Evolutionary conservation across 2,797 vertebrate genomes (phyloP), one percentile per base, ranked within the genome.

Genomic region (Denticeps clupeoides): DNA sequence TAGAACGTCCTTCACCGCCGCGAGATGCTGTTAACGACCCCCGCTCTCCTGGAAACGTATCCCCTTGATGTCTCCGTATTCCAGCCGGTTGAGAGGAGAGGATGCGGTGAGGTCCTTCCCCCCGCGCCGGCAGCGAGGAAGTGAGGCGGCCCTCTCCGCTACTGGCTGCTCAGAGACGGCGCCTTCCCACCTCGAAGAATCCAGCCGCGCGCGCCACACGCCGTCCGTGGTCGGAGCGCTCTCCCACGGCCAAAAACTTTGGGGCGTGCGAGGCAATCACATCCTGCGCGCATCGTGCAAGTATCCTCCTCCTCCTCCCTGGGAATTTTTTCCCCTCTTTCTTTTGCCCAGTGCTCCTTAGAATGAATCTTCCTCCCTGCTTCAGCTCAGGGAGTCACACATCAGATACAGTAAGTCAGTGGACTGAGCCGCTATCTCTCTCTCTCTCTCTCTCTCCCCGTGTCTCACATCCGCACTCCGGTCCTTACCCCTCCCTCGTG

Each of bases 361-460:
- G n/a, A n/a, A n/a, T n/a, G n/a, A n/a, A n/a, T n/a, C 3, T 7
- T 11, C 64, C 67, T 56, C 22, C 49, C 18, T 28, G 16, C 41
- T 12, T 56, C 53, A 15, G 67, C 71, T 60, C 40, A 46, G 49
- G 44, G 49, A 71, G 65, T 64, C 55, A 45, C 63, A 59, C 66
- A 66, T 75, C 68, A 74, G 71, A 79, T 72, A 78, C 77, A 74
- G 67, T 65, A 72, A 65, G 75, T 68, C 67, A 65, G 33, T 16
- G 37, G 51, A 60, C 31, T 35, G 18, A 45, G 60, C 41, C 52
- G 47, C 47, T 53, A 5, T 41, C 51, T 41, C 64, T 48, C 67
- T 53, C 59, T 45, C 55, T 27, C 57, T 45, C 71, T 43, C 64
- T 37, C 65, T 56, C 57, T 24, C 67, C 29, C 53, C 32, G 65